Conservation (phyloP, 1,140 invertebrate genomes). For the Melanaphis sacchari region DNA sequence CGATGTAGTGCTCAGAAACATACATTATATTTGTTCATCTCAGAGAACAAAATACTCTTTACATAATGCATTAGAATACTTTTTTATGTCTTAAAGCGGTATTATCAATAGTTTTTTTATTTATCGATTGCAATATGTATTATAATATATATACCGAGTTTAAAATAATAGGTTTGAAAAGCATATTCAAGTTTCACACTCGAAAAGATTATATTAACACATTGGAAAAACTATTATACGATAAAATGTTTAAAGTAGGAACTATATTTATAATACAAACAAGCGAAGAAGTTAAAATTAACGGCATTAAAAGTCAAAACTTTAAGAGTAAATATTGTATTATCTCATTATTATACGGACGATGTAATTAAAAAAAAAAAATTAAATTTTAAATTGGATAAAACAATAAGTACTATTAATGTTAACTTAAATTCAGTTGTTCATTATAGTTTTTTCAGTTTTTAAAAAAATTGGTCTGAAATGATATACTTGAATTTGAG, state of each 20-base stretch:
- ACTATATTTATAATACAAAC: background rate
- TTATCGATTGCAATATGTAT: background rate
- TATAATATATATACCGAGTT: background rate
- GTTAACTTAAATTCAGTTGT: background rate
- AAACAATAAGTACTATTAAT: background rate
- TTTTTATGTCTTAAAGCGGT: background rate
- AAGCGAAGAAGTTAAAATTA: background rate
- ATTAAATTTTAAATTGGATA: background rate
- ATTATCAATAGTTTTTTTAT: background rate
- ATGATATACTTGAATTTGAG: background rate
- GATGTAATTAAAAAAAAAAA: background rate
- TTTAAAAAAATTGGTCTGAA: background rate
- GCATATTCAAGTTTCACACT: background rate
- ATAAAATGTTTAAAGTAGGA: background rate
- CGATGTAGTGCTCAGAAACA: background rate
- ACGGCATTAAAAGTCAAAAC: background rate
- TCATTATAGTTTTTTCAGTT: background rate
- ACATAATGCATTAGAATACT: background rate
- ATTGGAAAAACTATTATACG: background rate
- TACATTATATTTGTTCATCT: background rate
- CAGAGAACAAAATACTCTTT: background rate
- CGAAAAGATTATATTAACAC: background rate
- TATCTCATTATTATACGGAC: background rate
- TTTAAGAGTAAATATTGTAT: background rate
- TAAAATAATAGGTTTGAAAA: background rate